Evolutionary conservation across 1,140 invertebrate genomes (phyloP).

Genomic region (Brachionus calyciflorus): DNA sequence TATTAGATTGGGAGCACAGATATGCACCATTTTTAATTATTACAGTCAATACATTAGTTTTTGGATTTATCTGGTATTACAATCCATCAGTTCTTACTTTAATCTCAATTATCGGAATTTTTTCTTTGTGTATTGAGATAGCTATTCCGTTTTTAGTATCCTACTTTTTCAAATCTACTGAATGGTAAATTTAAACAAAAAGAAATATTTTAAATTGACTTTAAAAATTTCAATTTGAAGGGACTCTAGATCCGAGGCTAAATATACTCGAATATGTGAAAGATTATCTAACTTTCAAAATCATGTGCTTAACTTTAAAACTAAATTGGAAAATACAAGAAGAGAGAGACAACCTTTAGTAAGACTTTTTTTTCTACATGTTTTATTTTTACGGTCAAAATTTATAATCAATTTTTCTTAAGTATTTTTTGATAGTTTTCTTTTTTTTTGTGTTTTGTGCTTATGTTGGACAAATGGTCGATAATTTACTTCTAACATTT

Average conservation of each 20-base stretch:
- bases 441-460: slow-evolving; percentile 45
- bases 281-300: slow-evolving; percentile 29
- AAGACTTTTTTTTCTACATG: neutral
- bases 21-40: slow-evolving; percentile 35
- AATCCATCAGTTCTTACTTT: slow-evolving; percentile 33
- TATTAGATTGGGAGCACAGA: slow-evolving; percentile 44
- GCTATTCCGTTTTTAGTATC: neutral
- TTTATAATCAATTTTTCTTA: slow-evolving; percentile 3
- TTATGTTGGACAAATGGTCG: slow-evolving; percentile 43
- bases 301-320: slow-evolving; percentile 1
- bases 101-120: neutral
- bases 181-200: neutral
- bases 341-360: slow-evolving; percentile 45
- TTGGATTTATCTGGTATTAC: slow-evolving; percentile 34
- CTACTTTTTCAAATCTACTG: slow-evolving; percentile 13
- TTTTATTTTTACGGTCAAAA: neutral
- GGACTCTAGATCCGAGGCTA: neutral
- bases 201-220: neutral
- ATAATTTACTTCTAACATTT: slow-evolving; percentile 39
- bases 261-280: slow-evolving; percentile 45
- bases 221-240: neutral
- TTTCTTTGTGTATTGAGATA: neutral
- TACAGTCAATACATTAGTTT: neutral
- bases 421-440: slow-evolving; percentile 39
- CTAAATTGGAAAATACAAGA: slow-evolving; percentile 11